These are phyloP conservation scores for Piscicola geometra DNA, from an alignment of 2,888 invertebrate genomes.

Conservation along the genomic window DNA sequence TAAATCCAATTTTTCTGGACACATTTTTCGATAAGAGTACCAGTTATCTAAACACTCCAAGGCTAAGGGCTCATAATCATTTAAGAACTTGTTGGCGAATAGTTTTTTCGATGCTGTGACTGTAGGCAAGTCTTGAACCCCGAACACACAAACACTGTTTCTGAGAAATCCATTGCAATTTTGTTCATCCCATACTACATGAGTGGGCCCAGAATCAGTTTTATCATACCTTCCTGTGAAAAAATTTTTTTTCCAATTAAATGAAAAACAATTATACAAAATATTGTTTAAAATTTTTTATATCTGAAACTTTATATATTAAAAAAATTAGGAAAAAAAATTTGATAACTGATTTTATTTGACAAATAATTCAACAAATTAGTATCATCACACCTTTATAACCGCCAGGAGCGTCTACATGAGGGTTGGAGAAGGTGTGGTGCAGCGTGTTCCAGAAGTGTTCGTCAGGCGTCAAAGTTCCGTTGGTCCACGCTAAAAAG, in stretches of 20 bases:
- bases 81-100: constrained; percentile 49
- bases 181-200: constrained; percentile 44
- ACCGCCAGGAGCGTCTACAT: constrained; percentile 49
- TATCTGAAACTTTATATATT: background rate
- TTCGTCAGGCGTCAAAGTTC: constrained; percentile 53
- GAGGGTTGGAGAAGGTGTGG: constrained; percentile 47
- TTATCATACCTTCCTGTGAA: background rate
- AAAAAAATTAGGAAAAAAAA: background rate
- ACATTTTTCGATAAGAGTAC: constrained; percentile 41
- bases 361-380: no score
- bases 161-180: constrained; percentile 43
- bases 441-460: constrained; percentile 54
- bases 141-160: constrained; percentile 48
- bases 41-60: constrained; percentile 46
- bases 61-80: constrained; percentile 45
- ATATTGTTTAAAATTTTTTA: no score
- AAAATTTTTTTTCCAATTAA: no score
- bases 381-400: constrained; percentile 50
- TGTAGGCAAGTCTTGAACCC: constrained; percentile 46
- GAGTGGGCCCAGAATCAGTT: background rate
- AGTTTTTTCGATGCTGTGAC: constrained; percentile 44
- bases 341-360: no score
- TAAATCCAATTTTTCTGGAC: constrained; percentile 39
- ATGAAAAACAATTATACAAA: no score
- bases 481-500: constrained; percentile 50